These are phyloP conservation scores for Noctua pronuba DNA, from an alignment of 2,888 invertebrate species.

Conservation along the genomic window DNA sequence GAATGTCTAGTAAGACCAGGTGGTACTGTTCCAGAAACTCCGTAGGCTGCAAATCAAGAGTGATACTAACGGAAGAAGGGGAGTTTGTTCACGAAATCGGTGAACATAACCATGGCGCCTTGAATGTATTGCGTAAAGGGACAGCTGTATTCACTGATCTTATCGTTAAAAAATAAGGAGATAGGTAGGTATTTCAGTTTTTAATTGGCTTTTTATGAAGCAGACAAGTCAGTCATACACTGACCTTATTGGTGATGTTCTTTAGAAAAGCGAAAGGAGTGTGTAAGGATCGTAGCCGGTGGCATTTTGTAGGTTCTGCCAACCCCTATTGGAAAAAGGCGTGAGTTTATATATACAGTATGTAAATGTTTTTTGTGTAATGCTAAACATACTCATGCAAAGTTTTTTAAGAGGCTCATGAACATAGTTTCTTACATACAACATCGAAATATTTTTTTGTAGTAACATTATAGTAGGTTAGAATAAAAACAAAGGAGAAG, in stretches of 20 bases:
- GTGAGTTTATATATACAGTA: no score
- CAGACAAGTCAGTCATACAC: neutral
- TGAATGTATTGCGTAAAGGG: neutral
- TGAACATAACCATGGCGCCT: slow-evolving; percentile 66
- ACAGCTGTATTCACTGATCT: slow-evolving; percentile 1
- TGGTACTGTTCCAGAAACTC: slow-evolving; percentile 75
- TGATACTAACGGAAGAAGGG: slow-evolving; percentile 52
- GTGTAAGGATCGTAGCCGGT: neutral
- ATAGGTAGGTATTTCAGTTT: neutral
- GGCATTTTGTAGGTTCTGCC: neutral
- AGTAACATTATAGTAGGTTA: neutral
- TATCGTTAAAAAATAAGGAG: neutral
- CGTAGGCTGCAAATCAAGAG: slow-evolving; percentile 68
- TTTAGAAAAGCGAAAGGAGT: neutral
- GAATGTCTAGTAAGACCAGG: slow-evolving; percentile 64
- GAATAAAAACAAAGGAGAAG: neutral
- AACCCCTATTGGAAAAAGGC: neutral
- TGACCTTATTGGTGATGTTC: neutral
- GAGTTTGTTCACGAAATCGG: slow-evolving; percentile 52
- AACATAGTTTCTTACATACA: neutral
- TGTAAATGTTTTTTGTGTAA: neutral
- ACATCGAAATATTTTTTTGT: neutral
- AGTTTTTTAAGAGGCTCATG: slow-evolving; percentile 2
- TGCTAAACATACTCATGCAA: neutral
- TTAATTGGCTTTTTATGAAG: neutral